phyloP scores from a whole-genome alignment of 2,888 invertebrate genomes.

The Meteorus colon region DNA sequence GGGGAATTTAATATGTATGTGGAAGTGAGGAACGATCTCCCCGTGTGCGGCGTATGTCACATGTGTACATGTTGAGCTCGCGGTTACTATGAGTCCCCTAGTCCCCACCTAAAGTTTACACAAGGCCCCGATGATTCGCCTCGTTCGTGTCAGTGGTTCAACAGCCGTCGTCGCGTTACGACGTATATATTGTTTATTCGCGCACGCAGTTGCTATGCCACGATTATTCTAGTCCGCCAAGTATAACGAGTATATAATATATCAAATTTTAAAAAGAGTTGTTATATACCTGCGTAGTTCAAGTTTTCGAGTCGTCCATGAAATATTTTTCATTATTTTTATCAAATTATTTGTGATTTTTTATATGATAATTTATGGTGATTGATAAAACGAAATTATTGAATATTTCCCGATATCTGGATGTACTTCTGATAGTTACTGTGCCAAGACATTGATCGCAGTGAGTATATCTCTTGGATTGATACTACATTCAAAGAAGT shows the following conservation, averaged over 20 bases:
- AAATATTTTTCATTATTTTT: neutral
- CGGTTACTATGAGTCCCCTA: conserved; percentile 52
- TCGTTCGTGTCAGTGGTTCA: conserved; percentile 66
- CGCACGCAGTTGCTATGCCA: conserved; percentile 52
- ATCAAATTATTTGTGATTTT: conserved; percentile 11
- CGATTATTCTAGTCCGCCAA: conserved; percentile 52
- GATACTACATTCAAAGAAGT: neutral
- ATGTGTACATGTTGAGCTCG: conserved; percentile 7
- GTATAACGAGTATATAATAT: conserved; percentile 41
- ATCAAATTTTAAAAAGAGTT: conserved; percentile 33
- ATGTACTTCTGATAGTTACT: conserved; percentile 50
- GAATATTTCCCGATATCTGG: conserved; percentile 40
- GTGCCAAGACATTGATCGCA: conserved; percentile 39
- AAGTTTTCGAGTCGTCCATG: conserved; percentile 15
- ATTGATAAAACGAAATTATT: neutral
- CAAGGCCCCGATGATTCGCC: conserved; percentile 66
- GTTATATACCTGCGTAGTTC: neutral
- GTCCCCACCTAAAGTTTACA: conserved; percentile 62
- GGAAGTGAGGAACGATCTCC: conserved; percentile 43
- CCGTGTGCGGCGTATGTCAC: conserved; percentile 21
- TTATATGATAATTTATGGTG: conserved; percentile 20
- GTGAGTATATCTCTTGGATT: conserved; percentile 50
- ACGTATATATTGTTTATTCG: conserved; percentile 48
- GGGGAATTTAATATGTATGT: conserved; percentile 44
- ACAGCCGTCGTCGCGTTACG: conserved; percentile 60